Base-by-base conservation (phyloP, 2,888 invertebrate species). In the Achlya flavicornis region DNA sequence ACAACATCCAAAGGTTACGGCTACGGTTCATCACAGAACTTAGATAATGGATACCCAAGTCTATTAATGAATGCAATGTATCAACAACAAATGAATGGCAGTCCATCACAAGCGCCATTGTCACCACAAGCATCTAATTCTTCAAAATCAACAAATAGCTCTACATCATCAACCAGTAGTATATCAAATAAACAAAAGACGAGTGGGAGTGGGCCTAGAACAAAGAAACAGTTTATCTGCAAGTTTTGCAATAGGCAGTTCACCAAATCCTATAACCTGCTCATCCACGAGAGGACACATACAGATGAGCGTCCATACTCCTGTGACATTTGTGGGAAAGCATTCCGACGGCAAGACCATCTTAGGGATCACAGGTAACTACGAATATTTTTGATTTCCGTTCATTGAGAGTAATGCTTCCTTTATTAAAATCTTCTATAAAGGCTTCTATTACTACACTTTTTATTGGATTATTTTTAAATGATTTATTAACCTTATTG, bases 191-290 rank as follows among this genome's bases (percentile, higher is more conserved):
- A 94, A 81, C 92, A 90, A 71, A 94, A 94, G 77, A 88, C 92
- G 5, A 75, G 89, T 62, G 83, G 88, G 66, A 89, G 96, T 71
- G 97, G 96, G 4, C 96, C 97, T 41, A 94, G 99, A 71, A 98
- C 98, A 46, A 99, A 99, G 93, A 99, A 99, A 89, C 98, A 99
- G 90, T 99, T 99, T 91, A 99, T 99, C 83, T 99, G 99, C 94
- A 98, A 98, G 92, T 99, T 98, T 93, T 99, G 99, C 90, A 97
- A 98, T 88, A 95, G 99, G 62, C 98, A 99, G 87, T 99, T 99
- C 90, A 99, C 99, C 71, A 99, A 99, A 94, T 98, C 98, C 61
- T 99, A 98, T 92, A 99, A 99, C 92, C 94, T 99, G 82, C 95
- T 99, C 78, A 99, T 99, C 79, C 99, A 99, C 93, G 99, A 99